phyloP scores from a whole-genome alignment of 23 tunicate species.

The Ciona savignyi region DNA sequence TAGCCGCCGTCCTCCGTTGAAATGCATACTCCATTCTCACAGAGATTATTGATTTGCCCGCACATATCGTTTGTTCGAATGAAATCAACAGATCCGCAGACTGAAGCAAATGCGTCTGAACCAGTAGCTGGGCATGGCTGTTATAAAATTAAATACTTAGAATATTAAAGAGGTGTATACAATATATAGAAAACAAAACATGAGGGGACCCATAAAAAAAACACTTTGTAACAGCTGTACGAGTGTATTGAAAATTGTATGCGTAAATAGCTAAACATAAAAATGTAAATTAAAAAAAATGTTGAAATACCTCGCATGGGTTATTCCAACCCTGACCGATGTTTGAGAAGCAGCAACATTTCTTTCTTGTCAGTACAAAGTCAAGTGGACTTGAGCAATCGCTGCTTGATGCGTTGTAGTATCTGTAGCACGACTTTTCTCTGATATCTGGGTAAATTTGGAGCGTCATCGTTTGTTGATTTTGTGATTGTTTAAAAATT shows the following conservation, averaged over 20 bases:
- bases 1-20: constrained; percentile 32
- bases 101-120: constrained; percentile 47
- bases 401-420: constrained; percentile 48
- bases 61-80: constrained; percentile 28
- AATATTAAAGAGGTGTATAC: too few relatives aligned
- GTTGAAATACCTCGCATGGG: constrained; percentile 71
- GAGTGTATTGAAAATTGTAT: neutral
- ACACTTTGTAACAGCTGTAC: neutral
- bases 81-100: constrained; percentile 36
- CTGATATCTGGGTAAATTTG: constrained; percentile 66
- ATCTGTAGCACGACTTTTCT: constrained; percentile 49
- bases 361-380: constrained; percentile 58
- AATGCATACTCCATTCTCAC: constrained; percentile 71
- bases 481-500: too few relatives aligned
- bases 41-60: constrained; percentile 28
- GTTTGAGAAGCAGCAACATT: constrained; percentile 69
- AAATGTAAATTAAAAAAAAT: neutral
- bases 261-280: neutral
- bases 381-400: constrained; percentile 40
- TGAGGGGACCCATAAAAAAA: neutral
- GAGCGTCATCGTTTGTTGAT: too few relatives aligned
- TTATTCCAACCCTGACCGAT: constrained; percentile 90
- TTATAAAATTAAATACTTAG: too few relatives aligned
- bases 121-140: constrained; percentile 55
- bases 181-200: neutral